Base-by-base conservation (phyloP, 2,888 invertebrate genomes). In the Cantharis rustica region DNA sequence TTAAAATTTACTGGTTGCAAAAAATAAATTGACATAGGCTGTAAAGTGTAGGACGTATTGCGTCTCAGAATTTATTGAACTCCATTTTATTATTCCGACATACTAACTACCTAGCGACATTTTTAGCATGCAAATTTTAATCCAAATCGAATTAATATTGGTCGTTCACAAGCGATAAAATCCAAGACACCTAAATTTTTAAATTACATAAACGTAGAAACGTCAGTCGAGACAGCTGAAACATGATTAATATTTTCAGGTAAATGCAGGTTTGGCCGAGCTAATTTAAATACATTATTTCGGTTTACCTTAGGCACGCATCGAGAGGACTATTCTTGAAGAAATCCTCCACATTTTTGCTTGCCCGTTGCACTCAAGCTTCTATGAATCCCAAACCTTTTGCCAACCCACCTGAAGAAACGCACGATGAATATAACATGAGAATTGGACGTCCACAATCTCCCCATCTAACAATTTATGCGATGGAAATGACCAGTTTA, bases 401-500 rank as follows among this genome's bases (percentile, higher is more conserved):
- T 9, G n/a, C 9, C n/a, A 47, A 7, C 7, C 64, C 71, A 9
- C 31, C 26, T 10, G 69, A 15, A 16, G 82, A 84, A 78, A 82
- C 83, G 31, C 90, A 92, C 84, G 93, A 94, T 83, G 91, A 93
- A 75, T 93, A 91, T 84, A 97, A 97, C 88, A 90, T 91, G 81
- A 91, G 93, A 71, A 89, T 96, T 0, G 91, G 92, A 10, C 91
- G 97, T 76, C 95, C 96, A 0, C 86, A 95, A 88, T 96, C 96
- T 0, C 97, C 97, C 1, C 96, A 97, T 90, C 89, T 97, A 71
- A 92, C 93, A n/a, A 96, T 97, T 84, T 97, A 97, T 86, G 90
- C 93, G 80, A 89, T 91, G 2, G 96, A 96, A 87, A 86, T 98
- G 79, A 95, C 97, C 16, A 91, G 93, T 61, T 87, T 94, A 82